A percentile compares a stretch with the other conserved stretches of the same genome.
Evolutionary conservation across 2,888 invertebrate genomes (phyloP).

Genomic region (Lapara coniferarum): DNA sequence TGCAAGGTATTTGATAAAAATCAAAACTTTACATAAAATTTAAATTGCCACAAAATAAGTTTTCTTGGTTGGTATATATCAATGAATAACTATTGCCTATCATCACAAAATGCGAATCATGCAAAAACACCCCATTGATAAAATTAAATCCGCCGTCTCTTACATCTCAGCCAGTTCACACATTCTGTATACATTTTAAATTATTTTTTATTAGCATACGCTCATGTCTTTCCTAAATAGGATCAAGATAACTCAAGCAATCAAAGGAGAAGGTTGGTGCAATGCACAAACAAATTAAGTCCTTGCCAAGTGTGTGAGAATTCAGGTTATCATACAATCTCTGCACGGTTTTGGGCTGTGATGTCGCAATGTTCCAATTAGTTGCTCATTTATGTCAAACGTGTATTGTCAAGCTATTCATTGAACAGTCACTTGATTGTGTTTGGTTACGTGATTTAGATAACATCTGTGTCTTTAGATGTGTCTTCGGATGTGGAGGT

Average conservation of each 20-base stretch:
- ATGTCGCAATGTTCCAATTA: constrained; percentile 81
- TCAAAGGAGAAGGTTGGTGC: constrained; percentile 9
- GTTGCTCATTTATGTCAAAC: constrained; percentile 79
- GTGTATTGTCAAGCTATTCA: constrained; percentile 74
- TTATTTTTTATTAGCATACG: constrained; percentile 16
- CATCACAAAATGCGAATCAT: too few species aligned
- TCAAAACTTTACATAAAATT: too few species aligned
- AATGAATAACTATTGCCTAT: too few species aligned
- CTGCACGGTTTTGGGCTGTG: constrained; percentile 63
- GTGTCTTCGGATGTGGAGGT: constrained; percentile 1
- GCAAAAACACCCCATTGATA: too few species aligned
- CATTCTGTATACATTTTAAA: constrained; percentile 3
- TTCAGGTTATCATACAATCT: constrained; percentile 56
- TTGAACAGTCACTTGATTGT: constrained; percentile 71
- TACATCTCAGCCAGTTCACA: not conserved
- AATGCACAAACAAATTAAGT: constrained; percentile 43
- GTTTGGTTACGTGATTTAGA: constrained; percentile 45
- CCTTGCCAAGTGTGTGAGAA: constrained; percentile 50
- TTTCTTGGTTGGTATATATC: too few species aligned
- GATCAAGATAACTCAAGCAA: constrained; percentile 21
- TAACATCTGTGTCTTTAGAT: constrained; percentile 2
- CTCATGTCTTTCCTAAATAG: constrained; percentile 7
- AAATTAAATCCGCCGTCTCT: not conserved
- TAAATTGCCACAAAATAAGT: too few species aligned
- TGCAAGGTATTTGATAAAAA: too few species aligned